Base-by-base conservation (phyloP, 2,113 vertebrate genomes). In the Cromileptes altivelis region DNA sequence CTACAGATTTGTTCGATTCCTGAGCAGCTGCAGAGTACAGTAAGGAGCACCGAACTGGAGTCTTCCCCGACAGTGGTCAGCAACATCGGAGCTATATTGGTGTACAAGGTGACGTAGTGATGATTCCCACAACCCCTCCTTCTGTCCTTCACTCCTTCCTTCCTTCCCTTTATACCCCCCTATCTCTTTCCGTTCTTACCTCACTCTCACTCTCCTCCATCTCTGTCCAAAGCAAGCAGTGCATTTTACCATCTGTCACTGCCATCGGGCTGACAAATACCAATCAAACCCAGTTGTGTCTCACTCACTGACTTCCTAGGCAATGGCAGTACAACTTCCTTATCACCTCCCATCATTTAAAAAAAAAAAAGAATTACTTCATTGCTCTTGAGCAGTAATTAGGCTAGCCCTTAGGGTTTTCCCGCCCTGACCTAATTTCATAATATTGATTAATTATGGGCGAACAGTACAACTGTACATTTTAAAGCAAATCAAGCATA, bases 231-330 rank as follows among this genome's bases (percentile, higher is more conserved):
- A 89, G 88, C 85, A 70, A 93, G 86, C 79, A 64, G 55, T 85
- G 84, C 90, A 89, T 90, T 94, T 94, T 92, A 72, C 94, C 94
- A 95, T 94, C 94, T 95, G 95, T 96, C 94, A 92, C 87, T 88
- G 72, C 88, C 78, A 56, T 80, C 78, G 56, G 42, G 71, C 73
- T 75, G 25, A 77, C 82, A 86, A 84, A 94, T 91, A 91, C 91
- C 89, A 82, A 85, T 93, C 82, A 84, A 84, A 81, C 83, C 84
- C 74, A 52, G 70, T 75, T 53, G 71, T 56, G 17, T 56, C 80
- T 62, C 70, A 37, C 77, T 86, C 71, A 18, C 25, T 27, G 8
- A 79, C 80, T 27, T 60, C 25, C 25, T 9, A 60, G 76, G 89
- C 91, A 92, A 89, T 86, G 33, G 30, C n/a, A 40, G 14, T 0